Evolutionary conservation across 2,888 invertebrate genomes (phyloP).

Genomic region (Nemurella pictetii): DNA sequence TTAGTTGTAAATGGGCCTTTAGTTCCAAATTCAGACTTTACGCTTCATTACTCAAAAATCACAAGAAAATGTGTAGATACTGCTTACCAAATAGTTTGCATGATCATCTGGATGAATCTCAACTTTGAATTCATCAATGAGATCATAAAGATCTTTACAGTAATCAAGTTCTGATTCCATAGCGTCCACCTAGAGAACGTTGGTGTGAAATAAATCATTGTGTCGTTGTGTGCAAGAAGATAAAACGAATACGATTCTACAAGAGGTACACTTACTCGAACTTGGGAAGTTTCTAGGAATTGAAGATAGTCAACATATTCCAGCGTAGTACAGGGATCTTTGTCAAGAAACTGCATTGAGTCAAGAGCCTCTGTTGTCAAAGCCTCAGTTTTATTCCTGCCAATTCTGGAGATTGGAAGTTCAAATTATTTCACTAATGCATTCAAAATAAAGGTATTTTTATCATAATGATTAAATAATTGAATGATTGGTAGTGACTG

Average conservation of each 20-base stretch:
- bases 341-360: constrained; percentile 64
- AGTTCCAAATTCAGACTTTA: no score
- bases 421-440: background rate
- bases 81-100: constrained; percentile 60
- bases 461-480: no score
- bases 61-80: no score
- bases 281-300: constrained; percentile 68
- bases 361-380: constrained; percentile 63
- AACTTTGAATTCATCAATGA: constrained; percentile 79
- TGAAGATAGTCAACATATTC: constrained; percentile 73
- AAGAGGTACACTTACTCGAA: constrained; percentile 50
- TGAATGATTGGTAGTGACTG: no score
- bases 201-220: background rate
- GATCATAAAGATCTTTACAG: constrained; percentile 79
- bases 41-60: no score
- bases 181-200: constrained; percentile 58
- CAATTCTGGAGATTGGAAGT: constrained; percentile 57
- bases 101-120: constrained; percentile 72
- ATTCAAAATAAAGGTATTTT: no score
- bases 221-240: no score
- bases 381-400: constrained; percentile 59
- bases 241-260: no score
- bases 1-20: no score
- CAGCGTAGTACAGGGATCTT: constrained; percentile 69
- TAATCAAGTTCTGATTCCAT: constrained; percentile 77